phyloP scores from a whole-genome alignment of 2,113 vertebrate genomes.

The Vicugna pacos region DNA sequence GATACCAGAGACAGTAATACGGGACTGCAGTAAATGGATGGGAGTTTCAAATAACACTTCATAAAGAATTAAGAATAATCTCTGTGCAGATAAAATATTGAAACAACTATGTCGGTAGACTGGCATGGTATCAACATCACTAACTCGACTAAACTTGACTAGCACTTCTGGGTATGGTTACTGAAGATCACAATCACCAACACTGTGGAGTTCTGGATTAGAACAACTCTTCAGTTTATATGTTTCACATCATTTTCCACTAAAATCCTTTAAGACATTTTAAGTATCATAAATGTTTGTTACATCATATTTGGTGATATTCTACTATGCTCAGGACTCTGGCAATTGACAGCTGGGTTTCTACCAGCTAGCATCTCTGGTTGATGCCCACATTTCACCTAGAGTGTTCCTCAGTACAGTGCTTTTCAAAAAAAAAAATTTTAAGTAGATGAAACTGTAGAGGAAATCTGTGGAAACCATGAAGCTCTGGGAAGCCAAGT shows the following conservation, averaged over 20 bases:
- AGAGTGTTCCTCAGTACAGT: not conserved
- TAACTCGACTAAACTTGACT: constrained; percentile 20
- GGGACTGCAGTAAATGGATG: not conserved
- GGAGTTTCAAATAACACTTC: not conserved
- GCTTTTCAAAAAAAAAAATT: not conserved
- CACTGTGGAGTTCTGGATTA: not conserved
- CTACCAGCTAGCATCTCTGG: not conserved
- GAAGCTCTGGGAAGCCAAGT: not conserved
- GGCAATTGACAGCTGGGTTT: not conserved
- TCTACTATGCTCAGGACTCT: not conserved
- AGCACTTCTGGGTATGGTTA: not conserved
- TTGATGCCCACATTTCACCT: not conserved
- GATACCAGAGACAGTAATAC: not conserved
- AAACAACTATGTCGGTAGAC: not conserved
- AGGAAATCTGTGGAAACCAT: not conserved
- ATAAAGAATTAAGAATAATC: constrained; percentile 1
- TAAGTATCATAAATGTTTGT: not conserved
- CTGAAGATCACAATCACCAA: not conserved
- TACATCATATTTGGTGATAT: not conserved
- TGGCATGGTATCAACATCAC: not conserved
- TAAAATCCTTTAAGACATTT: not conserved
- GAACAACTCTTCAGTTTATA: not conserved
- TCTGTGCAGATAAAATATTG: not conserved
- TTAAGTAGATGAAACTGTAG: not conserved
- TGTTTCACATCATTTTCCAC: not conserved